phyloP scores from a whole-genome alignment of 1,140 invertebrate species.

The Lanistes nyassanus region DNA sequence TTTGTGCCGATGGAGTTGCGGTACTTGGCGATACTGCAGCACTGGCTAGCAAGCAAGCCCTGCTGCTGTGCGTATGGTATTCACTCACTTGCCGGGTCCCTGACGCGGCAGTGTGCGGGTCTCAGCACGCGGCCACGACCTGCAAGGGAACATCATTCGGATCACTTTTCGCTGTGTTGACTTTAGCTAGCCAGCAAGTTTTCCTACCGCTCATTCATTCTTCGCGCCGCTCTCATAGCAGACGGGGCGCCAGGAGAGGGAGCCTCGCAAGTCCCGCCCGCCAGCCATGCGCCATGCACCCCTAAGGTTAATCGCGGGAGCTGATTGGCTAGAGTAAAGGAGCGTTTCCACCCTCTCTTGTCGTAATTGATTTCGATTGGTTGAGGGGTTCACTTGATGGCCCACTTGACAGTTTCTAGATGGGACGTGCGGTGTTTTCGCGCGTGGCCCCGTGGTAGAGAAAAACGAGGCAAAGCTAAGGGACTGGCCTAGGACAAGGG shows the following conservation, averaged over 20 bases:
- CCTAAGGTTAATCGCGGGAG: constrained; percentile 21
- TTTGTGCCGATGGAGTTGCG: too few species aligned
- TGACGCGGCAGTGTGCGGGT: too few species aligned
- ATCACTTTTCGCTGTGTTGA: constrained; percentile 27
- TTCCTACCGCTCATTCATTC: constrained; percentile 18
- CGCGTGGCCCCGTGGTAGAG: background rate
- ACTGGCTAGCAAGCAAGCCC: too few species aligned
- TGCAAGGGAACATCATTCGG: constrained; percentile 27
- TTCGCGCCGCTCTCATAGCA: constrained; percentile 24
- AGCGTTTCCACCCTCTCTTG: constrained; percentile 24
- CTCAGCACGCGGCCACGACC: constrained; percentile 18
- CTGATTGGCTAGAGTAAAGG: constrained; percentile 29
- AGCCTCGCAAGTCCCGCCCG: constrained; percentile 7
- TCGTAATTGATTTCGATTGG: constrained; percentile 28
- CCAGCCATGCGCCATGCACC: background rate
- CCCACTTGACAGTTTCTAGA: constrained; percentile 25
- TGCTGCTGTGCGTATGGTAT: too few species aligned
- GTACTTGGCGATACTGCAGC: too few species aligned
- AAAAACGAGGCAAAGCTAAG: background rate
- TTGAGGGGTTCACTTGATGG: constrained; percentile 17
- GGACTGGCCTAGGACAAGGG: background rate
- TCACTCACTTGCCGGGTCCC: too few species aligned
- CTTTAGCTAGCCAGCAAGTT: constrained; percentile 22
- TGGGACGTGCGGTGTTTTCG: constrained; percentile 14
- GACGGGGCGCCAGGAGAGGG: background rate